Evolutionary conservation across 1,140 invertebrate species (phyloP), one percentile per base, ranked within the genome.

Genomic region (Helicoverpa armigera): DNA sequence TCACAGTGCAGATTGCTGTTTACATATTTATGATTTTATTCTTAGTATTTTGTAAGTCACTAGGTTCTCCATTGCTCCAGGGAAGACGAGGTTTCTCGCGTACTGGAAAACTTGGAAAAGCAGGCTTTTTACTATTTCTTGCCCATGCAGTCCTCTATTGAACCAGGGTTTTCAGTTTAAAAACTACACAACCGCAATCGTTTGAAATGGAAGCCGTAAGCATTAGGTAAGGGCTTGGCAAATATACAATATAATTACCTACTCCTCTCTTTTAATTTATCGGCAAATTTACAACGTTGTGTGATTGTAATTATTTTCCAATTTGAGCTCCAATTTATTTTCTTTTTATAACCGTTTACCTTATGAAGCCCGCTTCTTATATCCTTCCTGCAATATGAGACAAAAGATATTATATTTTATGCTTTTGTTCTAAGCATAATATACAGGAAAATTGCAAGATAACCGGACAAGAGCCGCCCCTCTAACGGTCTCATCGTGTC

Each of bases 1-100:
- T 35, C 70, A 14, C 16, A 2, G 53, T 58, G 70, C 18, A 73
- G 70, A 73, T 73, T 73, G 70, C 70, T 73, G 70, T 73, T 73
- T 29, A 73, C n/a, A 56, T 73, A 73, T 73, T 73, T 73, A 73
- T 73, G 70, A 73, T 73, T 73, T 73, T 35, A 73, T 58, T 73
- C 70, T 70, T 16, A 70, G 70, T 73, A 73, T 73, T 73, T 73
- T 73, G 70, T 69, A 51, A 73, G 70, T 73, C 70, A 73, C 13
- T 58, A 31, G 70, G 70, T 58, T 16, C 53, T 73, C 51, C 13
- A 73, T 73, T 4, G 70, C 70, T 53, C 16, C 16, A 14, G 51
- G 70, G 70, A 14, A 58, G 51, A 3, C 70, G 29, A 56, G 23
- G 16, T 58, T 3, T 58, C 29, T 58, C 70, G 53, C 53, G 16